A percentile compares a stretch with the other conserved stretches of the same genome.
Evolutionary conservation across 2,888 invertebrate genomes (phyloP).

Genomic region (Caradrina kadenii): DNA sequence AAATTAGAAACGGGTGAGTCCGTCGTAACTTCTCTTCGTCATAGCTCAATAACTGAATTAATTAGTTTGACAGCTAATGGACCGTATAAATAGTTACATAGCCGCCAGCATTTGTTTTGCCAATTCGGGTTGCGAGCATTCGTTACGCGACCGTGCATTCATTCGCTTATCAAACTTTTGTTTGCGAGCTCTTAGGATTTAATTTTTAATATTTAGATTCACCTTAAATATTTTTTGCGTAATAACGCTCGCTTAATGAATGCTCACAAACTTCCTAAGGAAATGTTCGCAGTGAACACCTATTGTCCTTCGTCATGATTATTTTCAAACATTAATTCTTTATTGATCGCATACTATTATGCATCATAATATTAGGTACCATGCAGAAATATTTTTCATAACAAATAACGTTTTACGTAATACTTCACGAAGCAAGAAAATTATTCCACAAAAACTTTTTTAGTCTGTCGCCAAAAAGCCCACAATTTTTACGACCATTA

Average conservation of each 20-base stretch:
- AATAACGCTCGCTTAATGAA: too few species aligned
- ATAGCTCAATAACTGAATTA: slow-evolving; percentile 4
- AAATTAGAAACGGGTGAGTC: slow-evolving; percentile 5
- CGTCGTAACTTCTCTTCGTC: slow-evolving; percentile 12
- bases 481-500: slow-evolving; percentile 31
- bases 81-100: not conserved
- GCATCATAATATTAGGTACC: too few species aligned
- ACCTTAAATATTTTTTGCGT: too few species aligned
- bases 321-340: too few species aligned
- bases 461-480: slow-evolving; percentile 32
- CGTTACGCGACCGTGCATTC: not conserved
- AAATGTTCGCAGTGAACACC: too few species aligned
- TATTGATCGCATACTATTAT: not conserved
- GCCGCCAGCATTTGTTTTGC: not conserved
- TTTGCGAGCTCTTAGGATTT: too few species aligned
- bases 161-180: too few species aligned
- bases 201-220: too few species aligned
- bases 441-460: slow-evolving; percentile 1
- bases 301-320: too few species aligned
- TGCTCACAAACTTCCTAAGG: too few species aligned
- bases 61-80: slow-evolving; percentile 4
- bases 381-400: not conserved
- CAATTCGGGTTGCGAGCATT: too few species aligned
- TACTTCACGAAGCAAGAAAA: slow-evolving; percentile 8
- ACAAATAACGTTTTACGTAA: slow-evolving; percentile 7